Evolutionary conservation across 2,888 invertebrate species (phyloP).

Genomic region (Tubiluchus corallicola): DNA sequence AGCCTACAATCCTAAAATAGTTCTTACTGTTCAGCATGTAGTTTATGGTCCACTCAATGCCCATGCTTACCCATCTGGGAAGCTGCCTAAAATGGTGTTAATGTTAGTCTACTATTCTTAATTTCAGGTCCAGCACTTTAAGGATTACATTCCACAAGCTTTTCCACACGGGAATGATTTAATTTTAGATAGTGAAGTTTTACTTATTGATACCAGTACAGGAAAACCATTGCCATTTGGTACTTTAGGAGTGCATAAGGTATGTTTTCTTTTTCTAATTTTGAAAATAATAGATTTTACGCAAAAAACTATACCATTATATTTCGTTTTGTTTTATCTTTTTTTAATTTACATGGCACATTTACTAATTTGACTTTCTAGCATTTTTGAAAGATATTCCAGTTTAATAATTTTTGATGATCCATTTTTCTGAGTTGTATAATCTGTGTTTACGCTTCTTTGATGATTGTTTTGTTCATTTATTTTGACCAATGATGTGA

Average conservation of each 20-base stretch:
- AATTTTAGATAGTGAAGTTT: conserved; percentile 76
- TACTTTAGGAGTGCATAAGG: conserved; percentile 68
- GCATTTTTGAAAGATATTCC: conserved; percentile 3
- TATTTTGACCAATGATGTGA: too few relatives aligned
- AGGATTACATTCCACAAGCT: conserved; percentile 65
- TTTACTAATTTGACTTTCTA: too few relatives aligned
- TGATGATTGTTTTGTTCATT: too few relatives aligned
- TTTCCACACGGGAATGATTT: conserved; percentile 70
- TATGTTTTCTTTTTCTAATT: conserved; percentile 18
- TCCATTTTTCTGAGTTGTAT: too few relatives aligned
- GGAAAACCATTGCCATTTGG: conserved; percentile 80
- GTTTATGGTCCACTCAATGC: too few relatives aligned
- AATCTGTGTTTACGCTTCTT: too few relatives aligned
- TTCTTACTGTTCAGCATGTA: too few relatives aligned
- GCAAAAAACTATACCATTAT: not conserved
- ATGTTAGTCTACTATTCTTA: too few relatives aligned
- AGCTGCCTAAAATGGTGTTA: too few relatives aligned
- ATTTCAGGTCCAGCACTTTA: conserved; percentile 52
- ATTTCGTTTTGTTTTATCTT: not conserved
- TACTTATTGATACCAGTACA: conserved; percentile 64
- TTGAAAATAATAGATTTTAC: not conserved
- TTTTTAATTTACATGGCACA: not conserved
- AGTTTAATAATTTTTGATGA: conserved; percentile 4
- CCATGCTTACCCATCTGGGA: too few relatives aligned
- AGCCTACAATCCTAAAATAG: too few relatives aligned